phyloP scores from a whole-genome alignment of 2,888 invertebrate species.

The Amaurobius ferox region DNA sequence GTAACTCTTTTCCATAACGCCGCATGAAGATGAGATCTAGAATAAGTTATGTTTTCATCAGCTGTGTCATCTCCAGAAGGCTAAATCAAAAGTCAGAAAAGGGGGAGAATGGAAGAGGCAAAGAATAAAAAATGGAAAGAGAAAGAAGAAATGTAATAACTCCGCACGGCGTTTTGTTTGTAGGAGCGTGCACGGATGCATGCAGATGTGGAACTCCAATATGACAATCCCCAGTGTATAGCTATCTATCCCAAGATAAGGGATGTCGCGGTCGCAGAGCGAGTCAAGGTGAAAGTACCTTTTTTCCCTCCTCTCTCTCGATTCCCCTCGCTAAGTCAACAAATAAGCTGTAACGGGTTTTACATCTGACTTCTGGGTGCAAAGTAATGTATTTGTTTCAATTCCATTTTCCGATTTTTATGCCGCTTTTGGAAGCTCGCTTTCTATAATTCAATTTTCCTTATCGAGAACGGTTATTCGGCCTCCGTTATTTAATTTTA shows the following conservation, averaged over 20 bases:
- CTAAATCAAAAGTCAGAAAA: conserved; percentile 68
- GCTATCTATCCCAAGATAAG: conserved; percentile 48
- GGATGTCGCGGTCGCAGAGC: conserved; percentile 14
- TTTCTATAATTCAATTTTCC: conserved; percentile 28
- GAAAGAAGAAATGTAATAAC: conserved; percentile 68
- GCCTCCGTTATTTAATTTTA: conserved; percentile 61
- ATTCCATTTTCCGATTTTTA: conserved; percentile 62
- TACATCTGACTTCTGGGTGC: conserved; percentile 66
- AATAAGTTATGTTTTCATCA: conserved; percentile 73
- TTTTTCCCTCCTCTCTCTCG: conserved; percentile 28
- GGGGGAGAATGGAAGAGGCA: conserved; percentile 18
- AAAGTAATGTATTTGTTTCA: conserved; percentile 71
- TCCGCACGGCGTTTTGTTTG: conserved; percentile 64
- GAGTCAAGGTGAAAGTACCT: conserved; percentile 64
- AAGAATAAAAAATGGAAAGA: conserved; percentile 8
- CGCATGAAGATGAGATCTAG: conserved; percentile 62
- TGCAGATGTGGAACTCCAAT: conserved; percentile 41
- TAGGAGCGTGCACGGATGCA: conserved; percentile 45
- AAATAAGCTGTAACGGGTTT: conserved; percentile 59
- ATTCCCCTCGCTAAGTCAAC: conserved; percentile 53
- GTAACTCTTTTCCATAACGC: conserved; percentile 50
- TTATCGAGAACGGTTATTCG: conserved; percentile 2
- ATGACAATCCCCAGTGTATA: conserved; percentile 48
- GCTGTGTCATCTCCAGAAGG: conserved; percentile 59
- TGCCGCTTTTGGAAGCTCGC: not conserved